Evolutionary conservation across 2,113 vertebrate genomes (phyloP).

Genomic region (Cathartes aura): DNA sequence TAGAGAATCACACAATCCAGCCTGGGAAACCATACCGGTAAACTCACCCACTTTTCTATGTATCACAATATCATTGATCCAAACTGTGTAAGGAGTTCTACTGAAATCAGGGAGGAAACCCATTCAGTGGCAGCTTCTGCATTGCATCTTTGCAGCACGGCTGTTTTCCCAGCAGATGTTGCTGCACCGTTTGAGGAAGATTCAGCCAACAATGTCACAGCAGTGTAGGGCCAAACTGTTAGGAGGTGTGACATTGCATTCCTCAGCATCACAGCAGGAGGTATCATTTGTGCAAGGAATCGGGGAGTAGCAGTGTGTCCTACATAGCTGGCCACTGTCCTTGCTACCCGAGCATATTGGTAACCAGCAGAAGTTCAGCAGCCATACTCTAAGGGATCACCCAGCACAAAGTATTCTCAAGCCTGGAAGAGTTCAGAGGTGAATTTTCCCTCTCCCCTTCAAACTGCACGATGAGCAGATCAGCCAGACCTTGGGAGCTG

Average conservation of each 20-base stretch:
- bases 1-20: neutral
- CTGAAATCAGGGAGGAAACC: neutral
- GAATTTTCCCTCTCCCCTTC: neutral
- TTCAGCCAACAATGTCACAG: neutral
- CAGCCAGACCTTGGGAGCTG: neutral
- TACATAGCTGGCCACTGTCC: accelerated
- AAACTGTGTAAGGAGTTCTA: neutral
- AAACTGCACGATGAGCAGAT: neutral
- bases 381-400: neutral
- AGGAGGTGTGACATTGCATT: neutral
- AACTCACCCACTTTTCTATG: neutral
- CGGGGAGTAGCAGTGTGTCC: neutral
- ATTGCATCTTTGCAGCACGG: neutral
- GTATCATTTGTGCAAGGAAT: neutral
- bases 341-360: neutral
- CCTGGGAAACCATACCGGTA: neutral
- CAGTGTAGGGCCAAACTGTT: neutral
- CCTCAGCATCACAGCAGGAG: neutral
- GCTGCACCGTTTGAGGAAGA: neutral
- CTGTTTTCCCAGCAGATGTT: neutral
- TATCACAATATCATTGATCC: neutral
- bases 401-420: neutral
- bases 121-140: neutral
- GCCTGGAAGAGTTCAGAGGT: neutral
- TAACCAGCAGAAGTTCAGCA: neutral